A percentile compares a stretch with the other conserved stretches of the same genome.
Evolutionary conservation across 2,888 invertebrate species (phyloP).

Genomic region (Erebia ligea): DNA sequence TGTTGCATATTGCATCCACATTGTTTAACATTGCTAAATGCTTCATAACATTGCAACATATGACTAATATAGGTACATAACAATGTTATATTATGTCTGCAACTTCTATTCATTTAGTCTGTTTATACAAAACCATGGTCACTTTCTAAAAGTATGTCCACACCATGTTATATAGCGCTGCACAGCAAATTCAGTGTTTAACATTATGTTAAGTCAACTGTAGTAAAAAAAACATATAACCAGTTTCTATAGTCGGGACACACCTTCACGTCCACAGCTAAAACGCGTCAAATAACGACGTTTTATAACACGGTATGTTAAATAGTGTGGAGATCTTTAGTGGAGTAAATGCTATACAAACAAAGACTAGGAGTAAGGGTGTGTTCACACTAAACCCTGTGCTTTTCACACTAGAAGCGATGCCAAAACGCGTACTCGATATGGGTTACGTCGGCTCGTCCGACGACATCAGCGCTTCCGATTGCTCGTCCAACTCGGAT

Average conservation of each 20-base stretch:
- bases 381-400: slow-evolving; percentile 54
- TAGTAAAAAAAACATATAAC: background rate
- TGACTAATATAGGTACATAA: too few species aligned
- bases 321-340: background rate
- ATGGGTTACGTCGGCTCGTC: slow-evolving; percentile 75
- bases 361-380: slow-evolving; percentile 51
- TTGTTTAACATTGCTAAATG: background rate
- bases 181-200: background rate
- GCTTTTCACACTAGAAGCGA: slow-evolving; percentile 48
- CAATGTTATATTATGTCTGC: too few species aligned
- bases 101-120: too few species aligned
- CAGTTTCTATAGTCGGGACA: too few species aligned
- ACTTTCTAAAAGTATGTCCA: too few species aligned
- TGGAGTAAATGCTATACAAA: slow-evolving; percentile 34
- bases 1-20: background rate
- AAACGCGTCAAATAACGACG: background rate
- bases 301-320: background rate
- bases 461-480: slow-evolving; percentile 83
- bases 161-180: too few species aligned
- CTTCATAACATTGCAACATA: background rate
- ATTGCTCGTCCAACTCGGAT: slow-evolving; percentile 84
- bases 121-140: too few species aligned
- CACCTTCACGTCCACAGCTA: too few species aligned
- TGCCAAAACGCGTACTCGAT: slow-evolving; percentile 18
- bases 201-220: background rate